Base-by-base conservation (phyloP, 2,888 invertebrate genomes). In the Leucoma salicis region DNA sequence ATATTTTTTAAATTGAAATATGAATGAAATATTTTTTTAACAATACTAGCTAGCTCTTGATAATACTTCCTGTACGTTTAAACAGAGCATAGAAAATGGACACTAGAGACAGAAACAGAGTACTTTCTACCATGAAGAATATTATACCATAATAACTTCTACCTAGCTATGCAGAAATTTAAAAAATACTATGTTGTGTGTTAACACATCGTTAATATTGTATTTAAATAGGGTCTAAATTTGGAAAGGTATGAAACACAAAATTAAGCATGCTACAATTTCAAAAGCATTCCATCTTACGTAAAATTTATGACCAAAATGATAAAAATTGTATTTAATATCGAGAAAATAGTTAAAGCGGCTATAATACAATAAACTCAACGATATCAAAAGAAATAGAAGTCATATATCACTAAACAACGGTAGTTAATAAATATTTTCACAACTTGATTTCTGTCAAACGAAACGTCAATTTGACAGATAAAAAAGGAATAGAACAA, bases 401-500 rank as follows among this genome's bases (percentile, higher is more conserved):
- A 35, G 29, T 25, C 31, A 46, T 63, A 53, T 41, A 63, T 66
- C 55, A 63, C 46, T 32, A 31, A 37, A 48, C 39, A 41, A 54
- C 62, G 40, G 65, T 64, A 62, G 63, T 55, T 53, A 55, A 60
- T 56, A 61, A 54, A 64, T 64, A 55, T 64, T 61, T 64, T 64
- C 63, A 64, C 63, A 61, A 64, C 31, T 61, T 62, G 58, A 64
- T 60, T 45, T 34, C 53, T 56, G 53, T 63, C 53, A 60, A 57
- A 61, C 43, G 40, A 28, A 56, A 63, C 53, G 51, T 57, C 64
- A 64, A 61, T 43, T 57, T 54, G 45, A 64, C 46, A 47, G 43
- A 41, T 44, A 40, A 44, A 48, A 48, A 43, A 60, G 44, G 38
- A 45, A 42, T 39, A 47, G 35, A 57, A 49, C 47, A 63, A 55